Evolutionary conservation across 2,113 vertebrate genomes (phyloP), one percentile per base, ranked within the genome.

Genomic region (Meriones unguiculatus): DNA sequence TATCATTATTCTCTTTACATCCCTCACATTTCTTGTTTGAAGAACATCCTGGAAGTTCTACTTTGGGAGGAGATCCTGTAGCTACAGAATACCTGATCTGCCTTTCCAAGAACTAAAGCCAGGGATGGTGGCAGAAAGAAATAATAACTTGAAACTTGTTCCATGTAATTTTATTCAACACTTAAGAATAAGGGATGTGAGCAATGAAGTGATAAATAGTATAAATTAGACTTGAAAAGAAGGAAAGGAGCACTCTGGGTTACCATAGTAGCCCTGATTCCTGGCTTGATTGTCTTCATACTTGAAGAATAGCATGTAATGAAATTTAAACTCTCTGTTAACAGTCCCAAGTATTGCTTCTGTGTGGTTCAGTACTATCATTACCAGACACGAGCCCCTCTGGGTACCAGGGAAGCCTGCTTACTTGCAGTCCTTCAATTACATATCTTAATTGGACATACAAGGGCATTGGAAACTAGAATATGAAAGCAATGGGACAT

Each of bases 401-500:
- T 87, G 91, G 64, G 0, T 90, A 13, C 62, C 52, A 95, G 72
- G 70, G 7, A 62, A 97, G 54, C 65, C 14, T 93, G 87, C 65
- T 81, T 70, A 96, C 70, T 72, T 92, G 84, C 52, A 94, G 97
- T 96, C 97, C 72, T 85, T 96, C 52, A 90, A 80, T 98, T 98
- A 95, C 98, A 89, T 93, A 54, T 85, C 87, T 91, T 98, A 97
- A 98, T 97, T 96, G 95, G 92, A 96, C 80, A 94, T 80, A 95
- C 94, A 98, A 98, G 94, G 96, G 87, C 96, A 97, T 0, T 95
- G 94, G 46, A 97, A 98, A 77, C 85, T 95, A 94, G 96, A 98
- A 93, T 96, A 95, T 70, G 69, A 98, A 97, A 98, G 76, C 50
- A 92, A 97, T 89, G 82, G 64, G 80, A 52, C 96, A 94, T 95